Evolutionary conservation across 2,113 vertebrate species (phyloP), one percentile per base, ranked within the genome.

Genomic region (Bambusicola thoracicus): DNA sequence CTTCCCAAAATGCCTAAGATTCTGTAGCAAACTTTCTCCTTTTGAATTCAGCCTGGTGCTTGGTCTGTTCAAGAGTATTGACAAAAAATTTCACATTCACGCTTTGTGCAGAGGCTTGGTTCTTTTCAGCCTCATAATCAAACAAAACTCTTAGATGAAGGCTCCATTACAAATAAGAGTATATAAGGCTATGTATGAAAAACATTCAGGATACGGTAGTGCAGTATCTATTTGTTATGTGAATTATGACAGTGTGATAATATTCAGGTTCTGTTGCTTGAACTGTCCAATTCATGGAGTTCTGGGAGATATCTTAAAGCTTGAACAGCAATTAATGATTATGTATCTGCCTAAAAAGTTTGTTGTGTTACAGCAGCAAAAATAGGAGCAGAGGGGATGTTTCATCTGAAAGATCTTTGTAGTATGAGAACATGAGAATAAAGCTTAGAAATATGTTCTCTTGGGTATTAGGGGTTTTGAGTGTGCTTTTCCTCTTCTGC

Each of bases 41-140:
- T 90, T 92, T 91, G 30, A 92, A 84, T 87, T 89, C 85, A 63
- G 11, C 55, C 8, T 73, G 38, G 25, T 69, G 18, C 72, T 92
- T 87, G 21, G 32, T 5, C 19, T 66, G 68, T 75, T 91, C 11
- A 90, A 61, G 81, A 87, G 19, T 16, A 27, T 15, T 41, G 16
- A n/a, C 38, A 66, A 40, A n/a, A 61, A 38, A 6, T 8, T 34
- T 29, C 2, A 5, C 11, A 49, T n/a, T 43, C 10, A 7, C 69
- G 7, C 20, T 61, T 80, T 68, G 10, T 41, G 18, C 25, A 38
- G n/a, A 38, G 25, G 12, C 5, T 8, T 62, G 36, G 36, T 40
- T 25, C 40, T 81, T 89, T 62, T 55, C 32, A 85, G 38, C 11
- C 6, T 9, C 13, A 3, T 65, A 46, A 67, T 63, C 63, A 22